Evolutionary conservation across 2,113 vertebrate species (phyloP).

Genomic region (Excalfactoria chinensis): DNA sequence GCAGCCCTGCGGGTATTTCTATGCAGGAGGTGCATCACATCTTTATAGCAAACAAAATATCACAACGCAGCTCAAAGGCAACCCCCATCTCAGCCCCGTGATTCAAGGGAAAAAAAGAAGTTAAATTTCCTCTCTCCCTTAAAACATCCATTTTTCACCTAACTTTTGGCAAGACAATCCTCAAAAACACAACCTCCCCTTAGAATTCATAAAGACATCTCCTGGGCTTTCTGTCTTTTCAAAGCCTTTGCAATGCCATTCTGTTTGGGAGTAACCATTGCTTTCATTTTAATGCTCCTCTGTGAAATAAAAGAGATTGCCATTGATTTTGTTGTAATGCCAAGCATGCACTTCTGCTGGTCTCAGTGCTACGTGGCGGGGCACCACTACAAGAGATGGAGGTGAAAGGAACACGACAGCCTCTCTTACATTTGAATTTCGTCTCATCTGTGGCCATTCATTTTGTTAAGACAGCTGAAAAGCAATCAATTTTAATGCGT

Average conservation of each 20-base stretch:
- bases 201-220: not conserved
- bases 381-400: not conserved
- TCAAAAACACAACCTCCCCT: not conserved
- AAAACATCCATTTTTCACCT: rapidly evolving
- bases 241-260: not conserved
- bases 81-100: not conserved
- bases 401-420: not conserved
- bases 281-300: not conserved
- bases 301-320: not conserved
- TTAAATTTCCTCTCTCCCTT: not conserved
- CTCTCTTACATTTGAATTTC: not conserved
- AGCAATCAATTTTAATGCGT: not conserved
- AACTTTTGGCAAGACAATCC: not conserved
- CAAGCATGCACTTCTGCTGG: not conserved
- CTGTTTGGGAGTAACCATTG: not conserved
- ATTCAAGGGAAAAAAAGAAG: not conserved
- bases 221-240: not conserved
- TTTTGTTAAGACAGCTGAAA: conserved; percentile 4
- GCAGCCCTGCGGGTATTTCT: rapidly evolving
- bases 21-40: not conserved
- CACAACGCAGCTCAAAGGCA: not conserved
- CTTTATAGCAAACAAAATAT: not conserved
- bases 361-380: not conserved
- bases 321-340: not conserved
- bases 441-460: not conserved